Percentiles rank a stretch among this genome's conserved stretches.
Conservation (phyloP, 2,113 vertebrate genomes). For the Leucopsar rothschildi region DNA sequence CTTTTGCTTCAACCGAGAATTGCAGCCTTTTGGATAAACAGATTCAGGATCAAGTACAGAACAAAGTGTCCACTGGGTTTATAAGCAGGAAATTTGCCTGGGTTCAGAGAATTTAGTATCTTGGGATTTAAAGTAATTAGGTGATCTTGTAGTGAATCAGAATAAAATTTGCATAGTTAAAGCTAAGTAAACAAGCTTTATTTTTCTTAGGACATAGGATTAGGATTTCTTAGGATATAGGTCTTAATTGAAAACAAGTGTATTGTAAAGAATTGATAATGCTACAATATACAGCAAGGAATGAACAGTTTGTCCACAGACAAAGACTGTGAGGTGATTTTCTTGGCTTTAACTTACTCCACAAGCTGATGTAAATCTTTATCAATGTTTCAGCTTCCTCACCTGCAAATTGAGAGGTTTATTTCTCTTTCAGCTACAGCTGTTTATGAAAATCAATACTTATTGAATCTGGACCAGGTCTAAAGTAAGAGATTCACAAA, state of each 20-base stretch:
- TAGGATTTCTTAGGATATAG: background rate
- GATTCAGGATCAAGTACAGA: background rate
- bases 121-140: background rate
- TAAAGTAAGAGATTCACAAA: background rate
- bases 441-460: background rate
- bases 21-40: background rate
- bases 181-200: accelerated
- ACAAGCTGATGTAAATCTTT: background rate
- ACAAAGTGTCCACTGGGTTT: background rate
- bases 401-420: background rate
- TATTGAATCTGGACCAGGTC: background rate
- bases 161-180: background rate
- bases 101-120: background rate
- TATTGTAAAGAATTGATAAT: background rate
- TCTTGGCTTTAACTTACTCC: background rate
- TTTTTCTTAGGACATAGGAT: background rate
- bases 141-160: background rate
- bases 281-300: background rate
- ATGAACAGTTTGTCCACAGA: background rate
- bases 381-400: background rate
- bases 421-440: background rate
- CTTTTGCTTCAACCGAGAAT: background rate
- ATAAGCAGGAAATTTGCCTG: background rate
- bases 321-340: background rate
- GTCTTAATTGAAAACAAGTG: background rate